phyloP scores from a whole-genome alignment of 1,140 invertebrate species.

The Pantala flavescens region DNA sequence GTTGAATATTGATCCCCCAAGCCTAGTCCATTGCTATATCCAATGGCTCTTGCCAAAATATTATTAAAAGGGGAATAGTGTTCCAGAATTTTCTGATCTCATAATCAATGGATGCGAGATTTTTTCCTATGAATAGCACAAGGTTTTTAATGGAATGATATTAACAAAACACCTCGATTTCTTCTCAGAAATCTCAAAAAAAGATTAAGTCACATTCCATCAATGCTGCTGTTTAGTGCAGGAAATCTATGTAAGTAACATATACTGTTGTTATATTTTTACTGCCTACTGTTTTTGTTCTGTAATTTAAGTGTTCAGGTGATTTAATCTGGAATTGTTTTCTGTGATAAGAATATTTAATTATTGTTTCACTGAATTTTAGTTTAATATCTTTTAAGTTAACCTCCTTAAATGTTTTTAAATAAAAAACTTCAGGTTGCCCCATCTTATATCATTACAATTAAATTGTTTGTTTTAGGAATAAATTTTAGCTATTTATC shows the following conservation, averaged over 20 bases:
- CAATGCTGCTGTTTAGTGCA: background rate
- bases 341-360: background rate
- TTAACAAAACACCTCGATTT: background rate
- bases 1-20: background rate
- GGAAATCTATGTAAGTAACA: conserved; percentile 7
- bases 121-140: conserved; percentile 6
- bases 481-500: too few relatives aligned
- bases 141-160: background rate
- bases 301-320: background rate
- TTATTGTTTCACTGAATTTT: background rate
- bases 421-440: too few relatives aligned
- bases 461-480: too few relatives aligned
- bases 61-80: background rate
- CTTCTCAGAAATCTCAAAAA: background rate
- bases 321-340: background rate
- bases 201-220: background rate
- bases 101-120: background rate
- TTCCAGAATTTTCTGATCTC: background rate
- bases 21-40: conserved; percentile 1
- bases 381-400: background rate
- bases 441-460: too few relatives aligned
- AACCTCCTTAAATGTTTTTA: too few relatives aligned
- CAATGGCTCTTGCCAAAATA: background rate
- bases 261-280: background rate
- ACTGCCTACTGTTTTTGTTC: background rate